Percentiles rank a stretch among this genome's conserved stretches.
Conservation (phyloP, 1,140 invertebrate species). For the Heterodera schachtii region DNA sequence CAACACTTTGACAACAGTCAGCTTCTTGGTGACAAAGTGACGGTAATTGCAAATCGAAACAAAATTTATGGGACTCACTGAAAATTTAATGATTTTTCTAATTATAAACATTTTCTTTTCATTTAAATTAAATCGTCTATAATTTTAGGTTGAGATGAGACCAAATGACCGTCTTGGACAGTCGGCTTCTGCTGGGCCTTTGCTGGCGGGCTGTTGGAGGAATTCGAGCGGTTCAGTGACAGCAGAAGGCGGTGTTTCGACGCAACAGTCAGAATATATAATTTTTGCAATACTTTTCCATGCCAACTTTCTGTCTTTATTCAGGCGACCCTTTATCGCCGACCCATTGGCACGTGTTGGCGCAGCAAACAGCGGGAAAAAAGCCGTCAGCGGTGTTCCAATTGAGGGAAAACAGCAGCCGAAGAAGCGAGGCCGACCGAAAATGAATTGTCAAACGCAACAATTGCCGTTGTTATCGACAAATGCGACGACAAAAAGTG, state of each 20-base stretch:
- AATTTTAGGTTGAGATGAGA: neutral
- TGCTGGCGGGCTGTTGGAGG: slow-evolving; percentile 1
- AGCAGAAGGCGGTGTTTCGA: too few relatives aligned
- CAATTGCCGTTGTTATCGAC: neutral
- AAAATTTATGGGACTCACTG: neutral
- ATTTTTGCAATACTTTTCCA: too few relatives aligned
- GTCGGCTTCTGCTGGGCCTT: neutral
- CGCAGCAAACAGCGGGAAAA: neutral
- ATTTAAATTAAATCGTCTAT: too few relatives aligned
- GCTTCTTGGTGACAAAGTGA: slow-evolving; percentile 29
- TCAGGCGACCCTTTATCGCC: too few relatives aligned
- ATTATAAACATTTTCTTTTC: too few relatives aligned
- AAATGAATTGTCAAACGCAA: neutral
- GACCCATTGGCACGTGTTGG: too few relatives aligned
- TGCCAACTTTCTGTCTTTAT: too few relatives aligned
- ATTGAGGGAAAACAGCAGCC: neutral
- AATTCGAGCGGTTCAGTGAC: neutral
- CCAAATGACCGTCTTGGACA: neutral
- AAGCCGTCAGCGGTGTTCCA: neutral
- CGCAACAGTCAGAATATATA: too few relatives aligned
- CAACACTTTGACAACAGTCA: slow-evolving; percentile 36
- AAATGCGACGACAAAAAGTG: slow-evolving; percentile 7
- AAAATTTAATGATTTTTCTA: neutral
- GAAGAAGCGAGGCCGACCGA: neutral
- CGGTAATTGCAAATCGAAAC: neutral